These are phyloP conservation scores for Melinopterus prodromus DNA, from an alignment of 2,888 invertebrate genomes.

Conservation along the genomic window DNA sequence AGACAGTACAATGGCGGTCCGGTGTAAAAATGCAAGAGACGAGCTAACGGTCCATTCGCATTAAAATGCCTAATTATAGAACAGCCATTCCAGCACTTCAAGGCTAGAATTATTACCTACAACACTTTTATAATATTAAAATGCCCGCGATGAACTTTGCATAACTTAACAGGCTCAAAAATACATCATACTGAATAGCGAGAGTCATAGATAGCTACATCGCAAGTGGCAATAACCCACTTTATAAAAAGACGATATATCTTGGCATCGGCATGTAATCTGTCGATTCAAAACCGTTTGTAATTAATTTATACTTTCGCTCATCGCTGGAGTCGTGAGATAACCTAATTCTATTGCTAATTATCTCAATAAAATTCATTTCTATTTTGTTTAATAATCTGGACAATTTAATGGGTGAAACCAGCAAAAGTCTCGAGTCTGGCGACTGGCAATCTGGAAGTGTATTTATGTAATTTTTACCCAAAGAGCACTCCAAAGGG, in stretches of 20 bases:
- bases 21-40: not conserved
- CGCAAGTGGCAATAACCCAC: not conserved
- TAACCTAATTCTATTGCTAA: not conserved
- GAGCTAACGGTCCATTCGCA: not conserved
- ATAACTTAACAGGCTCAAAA: not conserved
- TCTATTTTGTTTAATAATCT: not conserved
- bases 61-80: constrained; percentile 4
- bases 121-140: constrained; percentile 4
- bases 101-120: not conserved
- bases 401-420: not conserved
- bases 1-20: not conserved
- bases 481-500: not conserved
- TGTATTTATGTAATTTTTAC: not conserved
- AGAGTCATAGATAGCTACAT: not conserved
- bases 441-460: not conserved
- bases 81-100: not conserved
- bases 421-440: not conserved
- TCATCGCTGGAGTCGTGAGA: not conserved
- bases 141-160: not conserved
- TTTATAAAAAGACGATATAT: not conserved
- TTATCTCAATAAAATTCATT: not conserved
- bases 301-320: not conserved
- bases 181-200: not conserved
- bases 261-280: not conserved
- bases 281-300: not conserved